Evolutionary conservation across 2,113 vertebrate genomes (phyloP).

Genomic region (Chloebia gouldiae): DNA sequence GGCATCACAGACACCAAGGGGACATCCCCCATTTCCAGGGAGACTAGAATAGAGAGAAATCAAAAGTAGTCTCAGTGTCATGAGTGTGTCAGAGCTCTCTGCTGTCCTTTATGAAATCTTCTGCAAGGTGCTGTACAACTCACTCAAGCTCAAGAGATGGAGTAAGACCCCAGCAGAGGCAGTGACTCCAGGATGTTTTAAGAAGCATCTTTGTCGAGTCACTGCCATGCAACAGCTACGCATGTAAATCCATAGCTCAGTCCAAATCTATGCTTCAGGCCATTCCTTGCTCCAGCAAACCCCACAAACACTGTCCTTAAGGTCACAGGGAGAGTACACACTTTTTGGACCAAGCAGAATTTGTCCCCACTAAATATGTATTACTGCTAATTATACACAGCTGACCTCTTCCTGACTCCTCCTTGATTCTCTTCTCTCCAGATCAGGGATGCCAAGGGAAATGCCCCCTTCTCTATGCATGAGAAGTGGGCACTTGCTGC

Average conservation of each 20-base stretch:
- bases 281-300: not conserved
- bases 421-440: not conserved
- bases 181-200: not conserved
- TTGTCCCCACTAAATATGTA: not conserved
- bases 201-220: not conserved
- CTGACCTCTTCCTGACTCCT: not conserved
- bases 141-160: not conserved
- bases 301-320: not conserved
- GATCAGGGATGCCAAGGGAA: not conserved
- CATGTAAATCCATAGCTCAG: not conserved
- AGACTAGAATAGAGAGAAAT: slow-evolving; percentile 54
- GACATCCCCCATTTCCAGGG: slow-evolving; percentile 77
- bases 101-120: not conserved
- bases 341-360: not conserved
- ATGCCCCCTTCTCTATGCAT: not conserved
- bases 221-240: not conserved
- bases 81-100: not conserved
- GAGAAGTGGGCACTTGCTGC: not conserved
- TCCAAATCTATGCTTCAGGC: not conserved
- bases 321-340: not conserved
- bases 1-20: slow-evolving; percentile 84
- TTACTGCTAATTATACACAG: not conserved
- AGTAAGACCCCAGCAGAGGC: not conserved
- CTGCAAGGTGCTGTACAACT: not conserved
- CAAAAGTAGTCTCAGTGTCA: not conserved